These are phyloP conservation scores for Trichopoda pennipes DNA, from an alignment of 2,888 invertebrate genomes.

Conservation along the genomic window DNA sequence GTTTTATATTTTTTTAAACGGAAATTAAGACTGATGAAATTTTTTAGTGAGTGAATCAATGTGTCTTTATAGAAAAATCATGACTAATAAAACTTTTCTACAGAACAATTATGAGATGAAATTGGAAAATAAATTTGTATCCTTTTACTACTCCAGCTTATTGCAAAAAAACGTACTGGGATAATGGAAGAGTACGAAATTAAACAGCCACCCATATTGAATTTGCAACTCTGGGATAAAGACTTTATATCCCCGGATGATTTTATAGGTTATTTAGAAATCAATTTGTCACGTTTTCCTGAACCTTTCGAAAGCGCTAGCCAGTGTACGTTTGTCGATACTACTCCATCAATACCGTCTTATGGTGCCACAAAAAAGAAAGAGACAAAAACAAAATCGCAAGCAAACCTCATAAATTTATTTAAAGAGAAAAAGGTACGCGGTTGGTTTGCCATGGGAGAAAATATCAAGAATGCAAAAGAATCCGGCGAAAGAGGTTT, in stretches of 20 bases:
- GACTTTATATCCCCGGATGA: conserved; percentile 89
- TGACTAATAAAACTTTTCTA: too few species aligned
- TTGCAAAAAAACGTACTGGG: conserved; percentile 84
- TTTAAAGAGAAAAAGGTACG: conserved; percentile 83
- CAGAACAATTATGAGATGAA: too few species aligned
- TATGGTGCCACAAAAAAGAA: conserved; percentile 27
- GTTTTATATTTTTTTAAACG: too few species aligned
- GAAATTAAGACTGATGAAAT: too few species aligned
- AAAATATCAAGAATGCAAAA: conserved; percentile 35
- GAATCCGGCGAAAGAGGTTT: conserved; percentile 33
- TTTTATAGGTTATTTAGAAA: conserved; percentile 85
- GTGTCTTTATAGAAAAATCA: too few species aligned
- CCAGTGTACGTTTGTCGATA: conserved; percentile 41
- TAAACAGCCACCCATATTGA: conserved; percentile 87
- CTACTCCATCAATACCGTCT: conserved; percentile 18
- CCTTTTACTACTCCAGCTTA: conserved; percentile 81
- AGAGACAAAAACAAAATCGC: conserved; percentile 51
- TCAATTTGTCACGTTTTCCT: conserved; percentile 84
- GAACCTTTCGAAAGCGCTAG: conserved; percentile 71
- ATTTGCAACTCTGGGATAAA: conserved; percentile 92
- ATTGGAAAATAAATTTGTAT: too few species aligned
- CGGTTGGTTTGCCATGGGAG: conserved; percentile 86
- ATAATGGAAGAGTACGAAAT: conserved; percentile 84
- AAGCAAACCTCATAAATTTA: conserved; percentile 82
- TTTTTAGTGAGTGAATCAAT: too few species aligned